phyloP scores from a whole-genome alignment of 2,888 invertebrate species.

The Barypeithes pellucidus region DNA sequence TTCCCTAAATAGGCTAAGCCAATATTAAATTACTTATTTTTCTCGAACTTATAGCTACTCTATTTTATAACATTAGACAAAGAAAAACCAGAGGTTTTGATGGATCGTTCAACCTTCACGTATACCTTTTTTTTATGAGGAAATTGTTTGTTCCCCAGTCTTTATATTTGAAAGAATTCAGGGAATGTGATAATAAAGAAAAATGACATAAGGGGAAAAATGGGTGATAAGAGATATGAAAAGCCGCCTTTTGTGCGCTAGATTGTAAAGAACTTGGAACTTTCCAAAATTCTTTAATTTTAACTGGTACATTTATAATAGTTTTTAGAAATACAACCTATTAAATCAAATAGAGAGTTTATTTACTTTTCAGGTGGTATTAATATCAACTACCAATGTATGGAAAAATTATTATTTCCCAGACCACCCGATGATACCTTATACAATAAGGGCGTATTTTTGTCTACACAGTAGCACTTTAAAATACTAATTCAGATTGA shows the following conservation, averaged over 20 bases:
- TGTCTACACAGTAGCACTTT: too few species aligned
- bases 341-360: too few species aligned
- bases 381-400: too few species aligned
- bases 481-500: too few species aligned
- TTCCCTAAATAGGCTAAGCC: too few species aligned
- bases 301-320: neutral
- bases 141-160: constrained; percentile 3
- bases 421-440: too few species aligned
- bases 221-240: neutral
- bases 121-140: constrained; percentile 10
- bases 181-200: constrained; percentile 3
- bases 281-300: neutral
- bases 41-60: neutral
- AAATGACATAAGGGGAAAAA: neutral
- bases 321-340: too few species aligned
- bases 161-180: neutral
- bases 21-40: too few species aligned
- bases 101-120: constrained; percentile 2
- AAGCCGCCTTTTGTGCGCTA: constrained; percentile 1
- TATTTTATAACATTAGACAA: neutral
- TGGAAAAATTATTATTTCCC: too few species aligned
- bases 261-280: neutral
- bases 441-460: too few species aligned
- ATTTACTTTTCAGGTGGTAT: too few species aligned
- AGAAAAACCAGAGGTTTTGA: constrained; percentile 2